Evolutionary conservation across 2,797 vertebrate species (phyloP), one percentile per base, ranked within the genome.

Genomic region (Bucorvus abyssinicus): DNA sequence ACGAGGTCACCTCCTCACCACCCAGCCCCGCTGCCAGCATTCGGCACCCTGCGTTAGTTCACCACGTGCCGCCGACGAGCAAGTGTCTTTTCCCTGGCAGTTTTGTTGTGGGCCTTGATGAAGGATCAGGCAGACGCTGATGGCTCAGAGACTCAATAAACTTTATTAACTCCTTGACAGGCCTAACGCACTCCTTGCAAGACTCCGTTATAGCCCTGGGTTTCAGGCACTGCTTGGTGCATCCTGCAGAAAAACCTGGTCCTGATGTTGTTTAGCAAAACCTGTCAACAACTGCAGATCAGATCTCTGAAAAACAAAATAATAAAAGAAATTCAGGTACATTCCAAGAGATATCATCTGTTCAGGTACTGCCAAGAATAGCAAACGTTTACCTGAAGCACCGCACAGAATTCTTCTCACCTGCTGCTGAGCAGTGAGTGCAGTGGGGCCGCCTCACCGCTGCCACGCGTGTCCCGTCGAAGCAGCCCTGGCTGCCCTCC

Each of bases 61-160:
- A 56, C n/a, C 80, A 49, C 52, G n/a, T 60, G 49, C 44, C 40
- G 56, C 79, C 34, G 60, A 73, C 7, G 22, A 90, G 56, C 60
- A 84, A 40, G 83, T 32, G 20, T 30, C 14, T 93, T 93, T 84
- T 91, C 67, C 74, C 77, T 90, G 67, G 56, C 83, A 74, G 52
- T 60, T 86, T 20, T 75, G 52, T 49, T 74, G 60, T 27, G 70
- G 73, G 52, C 22, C 59, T 50, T 86, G 79, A 81, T 81, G 91
- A 90, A 84, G 92, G 82, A 88, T 88, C 67, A 83, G 64, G 21
- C 44, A 75, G 81, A 75, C 11, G 30, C 84, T 55, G 73, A 79
- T 5, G 6, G 63, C 91, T 94, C 44, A 20, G 44, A 88, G 87
- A 80, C 80, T 96, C 91, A 67, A 87, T 94, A 90, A 94, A 95